Percentiles rank a stretch among this genome's conserved stretches.
These are phyloP conservation scores for Tetramorium bicarinatum DNA, from an alignment of 2,888 invertebrate genomes.

Conservation along the genomic window DNA sequence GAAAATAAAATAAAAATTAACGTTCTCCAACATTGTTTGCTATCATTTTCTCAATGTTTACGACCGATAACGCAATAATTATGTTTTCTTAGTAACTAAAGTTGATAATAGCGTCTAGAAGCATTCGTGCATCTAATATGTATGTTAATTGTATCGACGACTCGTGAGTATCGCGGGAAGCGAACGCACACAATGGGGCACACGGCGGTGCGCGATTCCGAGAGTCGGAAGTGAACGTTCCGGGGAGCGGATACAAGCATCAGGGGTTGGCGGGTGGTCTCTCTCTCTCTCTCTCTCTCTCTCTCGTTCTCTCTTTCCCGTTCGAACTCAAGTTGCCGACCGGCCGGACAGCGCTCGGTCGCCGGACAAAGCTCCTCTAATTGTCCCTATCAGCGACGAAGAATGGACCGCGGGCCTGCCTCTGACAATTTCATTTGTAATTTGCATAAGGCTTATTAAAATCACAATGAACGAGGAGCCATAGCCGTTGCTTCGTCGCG, in stretches of 20 bases:
- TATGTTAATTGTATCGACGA: constrained; percentile 41
- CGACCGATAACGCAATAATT: too few relatives aligned
- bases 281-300: constrained; percentile 32
- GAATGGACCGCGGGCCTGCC: constrained; percentile 80
- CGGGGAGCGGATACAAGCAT: constrained; percentile 83
- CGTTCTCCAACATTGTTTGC: neutral
- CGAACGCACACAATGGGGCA: constrained; percentile 49
- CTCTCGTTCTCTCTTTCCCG: constrained; percentile 55
- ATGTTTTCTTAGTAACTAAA: neutral
- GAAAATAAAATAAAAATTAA: neutral
- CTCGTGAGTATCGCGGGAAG: constrained; percentile 63
- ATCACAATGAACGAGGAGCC: constrained; percentile 77
- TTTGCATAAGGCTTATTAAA: constrained; percentile 83
- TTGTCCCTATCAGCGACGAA: constrained; percentile 83
- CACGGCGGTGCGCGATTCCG: constrained; percentile 49
- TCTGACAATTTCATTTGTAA: constrained; percentile 84
- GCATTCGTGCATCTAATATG: neutral
- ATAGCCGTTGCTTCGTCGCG: constrained; percentile 26
- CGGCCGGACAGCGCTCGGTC: constrained; percentile 81
- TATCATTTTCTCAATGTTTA: neutral
- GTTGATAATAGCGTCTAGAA: neutral
- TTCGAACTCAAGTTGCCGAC: constrained; percentile 79
- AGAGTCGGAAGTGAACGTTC: constrained; percentile 77
- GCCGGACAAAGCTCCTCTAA: constrained; percentile 83
- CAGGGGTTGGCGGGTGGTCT: constrained; percentile 83